Percentiles rank a stretch among this genome's conserved stretches.
Evolutionary conservation across 2,113 vertebrate species (phyloP).

Genomic region (Bos taurus): ARS-UCD2.0 NC_037337.1:56747001-56747500

Average conservation of each 20-base stretch:
- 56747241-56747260: conserved; percentile 54
- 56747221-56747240: conserved; percentile 48
- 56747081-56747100: neutral
- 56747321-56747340: conserved; percentile 2
- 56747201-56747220: conserved; percentile 8
- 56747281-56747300: neutral
- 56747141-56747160: conserved; percentile 39
- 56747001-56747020: neutral
- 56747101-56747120: neutral
- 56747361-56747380: neutral
- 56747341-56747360: neutral
- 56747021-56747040: neutral
- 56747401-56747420: neutral
- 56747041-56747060: neutral
- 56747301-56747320: conserved; percentile 41
- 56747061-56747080: neutral
- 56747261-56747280: conserved; percentile 57
- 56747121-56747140: conserved; percentile 21
- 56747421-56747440: neutral
- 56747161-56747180: conserved; percentile 16
- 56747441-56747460: neutral
- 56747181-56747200: conserved; percentile 54
- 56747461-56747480: neutral
- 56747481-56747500: neutral
- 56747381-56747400: neutral